phyloP scores from a whole-genome alignment of 1,140 invertebrate genomes.

The Polyergus mexicanus region DNA sequence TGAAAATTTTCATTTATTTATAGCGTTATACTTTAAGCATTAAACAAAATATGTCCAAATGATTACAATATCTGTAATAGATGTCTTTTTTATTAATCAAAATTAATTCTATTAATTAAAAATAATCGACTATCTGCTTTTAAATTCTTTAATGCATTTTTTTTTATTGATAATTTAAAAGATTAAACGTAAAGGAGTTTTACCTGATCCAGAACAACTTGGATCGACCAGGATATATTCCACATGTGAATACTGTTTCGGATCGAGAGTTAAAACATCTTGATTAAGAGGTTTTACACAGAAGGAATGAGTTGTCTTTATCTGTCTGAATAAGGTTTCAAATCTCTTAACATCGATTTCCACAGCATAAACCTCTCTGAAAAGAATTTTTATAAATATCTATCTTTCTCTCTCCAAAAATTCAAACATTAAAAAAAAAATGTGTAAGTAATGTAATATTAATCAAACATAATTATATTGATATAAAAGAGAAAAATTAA shows the following conservation, averaged over 20 bases:
- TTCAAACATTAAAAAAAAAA: too few relatives aligned
- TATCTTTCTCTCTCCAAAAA: too few relatives aligned
- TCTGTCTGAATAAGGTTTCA: conserved; percentile 88
- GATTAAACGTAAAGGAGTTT: conserved; percentile 18
- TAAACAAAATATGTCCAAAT: not conserved
- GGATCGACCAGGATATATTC: conserved; percentile 98
- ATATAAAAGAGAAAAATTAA: not conserved
- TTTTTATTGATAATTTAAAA: not conserved
- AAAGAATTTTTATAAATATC: not conserved
- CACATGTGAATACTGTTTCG: conserved; percentile 89
- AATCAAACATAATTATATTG: not conserved
- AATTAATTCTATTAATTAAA: not conserved
- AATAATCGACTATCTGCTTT: not conserved
- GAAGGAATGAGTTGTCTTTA: conserved; percentile 88
- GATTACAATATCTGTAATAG: not conserved
- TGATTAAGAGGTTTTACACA: conserved; percentile 90
- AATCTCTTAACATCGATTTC: conserved; percentile 92
- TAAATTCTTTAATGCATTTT: not conserved
- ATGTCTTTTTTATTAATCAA: not conserved
- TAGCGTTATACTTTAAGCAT: not conserved
- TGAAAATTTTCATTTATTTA: too few relatives aligned
- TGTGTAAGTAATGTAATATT: not conserved
- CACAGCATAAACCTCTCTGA: conserved; percentile 92
- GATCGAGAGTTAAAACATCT: conserved; percentile 91
- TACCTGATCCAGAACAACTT: conserved; percentile 97